Conservation (phyloP, 2,113 vertebrate species). For the Xenus cinereus region DNA sequence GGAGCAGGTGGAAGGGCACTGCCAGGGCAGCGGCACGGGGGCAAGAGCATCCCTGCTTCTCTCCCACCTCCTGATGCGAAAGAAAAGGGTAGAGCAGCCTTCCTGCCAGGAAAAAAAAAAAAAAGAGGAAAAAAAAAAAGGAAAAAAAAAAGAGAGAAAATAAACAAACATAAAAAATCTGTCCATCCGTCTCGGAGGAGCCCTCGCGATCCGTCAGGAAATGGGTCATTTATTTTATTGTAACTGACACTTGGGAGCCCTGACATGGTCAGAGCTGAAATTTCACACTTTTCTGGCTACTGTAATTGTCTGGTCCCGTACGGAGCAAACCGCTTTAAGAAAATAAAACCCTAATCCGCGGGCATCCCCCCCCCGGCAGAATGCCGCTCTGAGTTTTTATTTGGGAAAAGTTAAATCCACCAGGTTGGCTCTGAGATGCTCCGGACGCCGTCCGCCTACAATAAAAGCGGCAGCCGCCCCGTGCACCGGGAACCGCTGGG, state of each 20-base stretch:
- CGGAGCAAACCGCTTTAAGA: fast-evolving
- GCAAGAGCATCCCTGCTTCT: background rate
- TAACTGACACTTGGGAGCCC: background rate
- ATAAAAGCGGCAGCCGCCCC: background rate
- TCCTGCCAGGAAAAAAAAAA: background rate
- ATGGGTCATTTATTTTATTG: constrained; percentile 29
- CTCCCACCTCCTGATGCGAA: background rate
- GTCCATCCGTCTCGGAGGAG: background rate
- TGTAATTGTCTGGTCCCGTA: background rate
- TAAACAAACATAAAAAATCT: background rate
- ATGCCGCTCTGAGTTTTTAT: fast-evolving
- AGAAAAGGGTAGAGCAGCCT: background rate
- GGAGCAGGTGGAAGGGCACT: background rate
- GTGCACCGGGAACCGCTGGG: background rate
- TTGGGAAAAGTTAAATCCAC: background rate
- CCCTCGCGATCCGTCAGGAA: background rate
- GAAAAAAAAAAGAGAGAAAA: background rate
- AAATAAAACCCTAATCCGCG: background rate
- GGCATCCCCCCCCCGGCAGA: background rate
- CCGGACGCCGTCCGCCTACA: fast-evolving
- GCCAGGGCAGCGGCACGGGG: background rate
- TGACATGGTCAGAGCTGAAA: constrained; percentile 15
- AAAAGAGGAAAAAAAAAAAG: too few relatives aligned
- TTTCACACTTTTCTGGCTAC: constrained; percentile 3
- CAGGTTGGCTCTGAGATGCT: background rate